phyloP scores from a whole-genome alignment of 2,888 invertebrate genomes.

The Mythimna albipuncta region DNA sequence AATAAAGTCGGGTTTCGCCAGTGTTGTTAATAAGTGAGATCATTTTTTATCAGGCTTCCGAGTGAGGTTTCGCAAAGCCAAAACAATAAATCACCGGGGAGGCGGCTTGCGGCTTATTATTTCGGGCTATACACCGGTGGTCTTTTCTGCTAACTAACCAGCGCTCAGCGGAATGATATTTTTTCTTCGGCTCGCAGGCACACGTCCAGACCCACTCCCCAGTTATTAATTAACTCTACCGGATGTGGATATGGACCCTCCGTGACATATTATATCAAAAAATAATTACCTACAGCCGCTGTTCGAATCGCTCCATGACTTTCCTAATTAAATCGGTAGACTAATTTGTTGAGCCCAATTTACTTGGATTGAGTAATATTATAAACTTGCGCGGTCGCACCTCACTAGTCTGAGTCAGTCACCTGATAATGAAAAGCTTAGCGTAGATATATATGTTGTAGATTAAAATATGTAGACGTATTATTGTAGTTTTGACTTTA shows the following conservation, averaged over 20 bases:
- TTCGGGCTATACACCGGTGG: conserved; percentile 81
- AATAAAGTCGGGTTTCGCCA: conserved; percentile 82
- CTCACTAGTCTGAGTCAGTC: conserved; percentile 20
- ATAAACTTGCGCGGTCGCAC: conserved; percentile 35
- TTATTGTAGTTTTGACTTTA: conserved; percentile 16
- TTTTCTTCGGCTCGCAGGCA: conserved; percentile 75
- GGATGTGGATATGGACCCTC: conserved; percentile 70
- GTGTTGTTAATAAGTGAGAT: conserved; percentile 88
- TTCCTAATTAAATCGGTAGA: conserved; percentile 60
- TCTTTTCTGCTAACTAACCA: conserved; percentile 85
- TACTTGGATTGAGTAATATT: conserved; percentile 42
- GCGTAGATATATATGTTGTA: conserved; percentile 26
- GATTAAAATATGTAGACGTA: background rate
- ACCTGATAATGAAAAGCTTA: conserved; percentile 19
- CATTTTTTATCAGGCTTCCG: conserved; percentile 88
- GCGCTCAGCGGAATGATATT: conserved; percentile 80
- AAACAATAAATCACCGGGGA: conserved; percentile 87
- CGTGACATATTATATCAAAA: conserved; percentile 76
- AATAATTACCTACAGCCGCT: conserved; percentile 70
- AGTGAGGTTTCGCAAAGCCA: conserved; percentile 88
- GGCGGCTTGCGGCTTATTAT: conserved; percentile 87
- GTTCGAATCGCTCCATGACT: conserved; percentile 64
- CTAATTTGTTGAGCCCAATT: conserved; percentile 45
- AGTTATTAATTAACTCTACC: conserved; percentile 85
- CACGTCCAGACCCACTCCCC: conserved; percentile 71